Conservation (phyloP, 1,140 invertebrate species). For the Pteromalus puparum region DNA sequence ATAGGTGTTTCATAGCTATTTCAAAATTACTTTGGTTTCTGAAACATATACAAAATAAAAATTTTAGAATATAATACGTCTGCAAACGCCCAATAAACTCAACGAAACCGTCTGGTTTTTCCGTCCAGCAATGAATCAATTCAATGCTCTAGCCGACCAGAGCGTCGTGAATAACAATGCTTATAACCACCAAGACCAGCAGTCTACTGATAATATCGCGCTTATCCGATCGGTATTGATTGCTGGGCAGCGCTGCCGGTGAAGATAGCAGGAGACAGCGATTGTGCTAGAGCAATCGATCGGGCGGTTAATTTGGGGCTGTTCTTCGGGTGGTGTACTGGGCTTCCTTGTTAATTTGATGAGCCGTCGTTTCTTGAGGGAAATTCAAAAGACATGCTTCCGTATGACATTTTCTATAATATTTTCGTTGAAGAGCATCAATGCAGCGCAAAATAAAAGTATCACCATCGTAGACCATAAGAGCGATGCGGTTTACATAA, state of each 20-base stretch:
- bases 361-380: background rate
- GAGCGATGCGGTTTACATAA: no score
- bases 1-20: no score
- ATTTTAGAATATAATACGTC: no score
- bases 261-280: background rate
- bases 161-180: no score
- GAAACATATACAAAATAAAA: no score
- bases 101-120: background rate
- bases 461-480: no score
- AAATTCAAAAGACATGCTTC: background rate
- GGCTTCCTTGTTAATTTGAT: background rate
- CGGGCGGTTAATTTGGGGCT: background rate
- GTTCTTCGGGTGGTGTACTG: background rate
- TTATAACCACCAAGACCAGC: no score
- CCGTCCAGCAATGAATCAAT: background rate
- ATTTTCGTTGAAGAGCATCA: no score
- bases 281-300: background rate
- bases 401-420: no score
- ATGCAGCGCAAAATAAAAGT: no score
- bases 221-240: background rate
- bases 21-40: no score
- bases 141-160: background rate
- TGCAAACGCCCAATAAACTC: no score
- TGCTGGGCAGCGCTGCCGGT: background rate
- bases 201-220: background rate